phyloP scores from a whole-genome alignment of 2,113 vertebrate species.

The Felis chaus region DNA sequence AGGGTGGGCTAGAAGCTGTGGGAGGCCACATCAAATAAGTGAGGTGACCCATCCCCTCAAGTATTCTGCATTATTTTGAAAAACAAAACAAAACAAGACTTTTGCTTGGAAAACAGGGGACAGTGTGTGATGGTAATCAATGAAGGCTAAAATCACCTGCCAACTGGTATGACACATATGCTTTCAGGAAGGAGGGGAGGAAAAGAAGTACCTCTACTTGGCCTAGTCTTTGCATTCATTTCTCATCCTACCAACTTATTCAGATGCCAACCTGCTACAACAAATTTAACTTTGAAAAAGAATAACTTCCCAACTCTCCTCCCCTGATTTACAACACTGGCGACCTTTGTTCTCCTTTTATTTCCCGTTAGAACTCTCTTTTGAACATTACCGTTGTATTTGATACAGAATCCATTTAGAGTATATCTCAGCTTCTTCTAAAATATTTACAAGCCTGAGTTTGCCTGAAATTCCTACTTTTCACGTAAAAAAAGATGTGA shows the following conservation, averaged over 20 bases:
- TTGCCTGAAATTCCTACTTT: constrained; percentile 16
- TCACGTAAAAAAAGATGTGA: not conserved
- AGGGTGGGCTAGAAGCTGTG: not conserved
- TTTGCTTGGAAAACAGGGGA: not conserved
- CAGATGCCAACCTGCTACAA: not conserved
- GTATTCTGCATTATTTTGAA: not conserved
- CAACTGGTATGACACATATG: not conserved
- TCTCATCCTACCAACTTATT: not conserved
- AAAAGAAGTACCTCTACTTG: not conserved
- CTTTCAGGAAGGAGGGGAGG: not conserved
- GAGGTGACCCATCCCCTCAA: not conserved
- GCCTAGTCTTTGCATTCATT: not conserved
- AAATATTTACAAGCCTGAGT: not conserved
- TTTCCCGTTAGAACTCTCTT: not conserved
- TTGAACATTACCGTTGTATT: not conserved
- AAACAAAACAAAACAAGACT: not conserved
- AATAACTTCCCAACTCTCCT: not conserved
- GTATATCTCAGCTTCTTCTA: not conserved
- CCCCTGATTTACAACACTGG: not conserved
- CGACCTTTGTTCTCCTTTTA: not conserved
- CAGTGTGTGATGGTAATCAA: not conserved
- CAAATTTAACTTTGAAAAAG: not conserved
- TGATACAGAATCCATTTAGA: not conserved
- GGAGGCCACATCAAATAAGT: not conserved
- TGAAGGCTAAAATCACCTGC: not conserved